phyloP scores from a whole-genome alignment of 2,888 invertebrate species.

The Agrotis puta region DNA sequence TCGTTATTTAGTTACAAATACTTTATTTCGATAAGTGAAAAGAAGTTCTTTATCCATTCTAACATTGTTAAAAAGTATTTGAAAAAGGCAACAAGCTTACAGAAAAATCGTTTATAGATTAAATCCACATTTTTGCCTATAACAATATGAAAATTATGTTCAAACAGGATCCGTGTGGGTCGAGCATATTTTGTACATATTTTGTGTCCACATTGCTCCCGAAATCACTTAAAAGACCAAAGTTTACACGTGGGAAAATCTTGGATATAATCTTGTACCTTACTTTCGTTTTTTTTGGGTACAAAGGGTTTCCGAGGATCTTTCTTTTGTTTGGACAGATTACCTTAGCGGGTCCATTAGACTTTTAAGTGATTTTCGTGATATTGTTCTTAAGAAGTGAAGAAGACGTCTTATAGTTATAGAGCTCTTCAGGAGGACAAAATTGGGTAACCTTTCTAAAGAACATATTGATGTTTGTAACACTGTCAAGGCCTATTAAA shows the following conservation, averaged over 20 bases:
- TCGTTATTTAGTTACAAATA: background rate
- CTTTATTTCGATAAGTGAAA: background rate
- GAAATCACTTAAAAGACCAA: constrained; percentile 41
- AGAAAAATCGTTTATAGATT: constrained; percentile 33
- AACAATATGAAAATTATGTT: constrained; percentile 36
- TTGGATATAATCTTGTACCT: constrained; percentile 53
- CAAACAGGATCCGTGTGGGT: constrained; percentile 43
- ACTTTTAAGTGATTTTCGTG: constrained; percentile 57
- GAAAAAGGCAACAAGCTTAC: background rate
- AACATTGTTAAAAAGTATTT: constrained; percentile 8
- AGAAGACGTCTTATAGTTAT: background rate
- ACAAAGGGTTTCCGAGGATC: constrained; percentile 66
- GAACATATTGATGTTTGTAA: background rate
- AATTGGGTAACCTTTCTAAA: background rate
- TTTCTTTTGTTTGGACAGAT: constrained; percentile 69
- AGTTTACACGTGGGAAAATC: constrained; percentile 34
- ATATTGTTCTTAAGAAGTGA: constrained; percentile 10
- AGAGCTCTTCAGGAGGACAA: background rate
- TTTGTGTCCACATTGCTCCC: constrained; percentile 36
- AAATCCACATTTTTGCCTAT: constrained; percentile 30
- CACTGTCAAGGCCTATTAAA: too few species aligned
- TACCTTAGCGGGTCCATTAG: constrained; percentile 70
- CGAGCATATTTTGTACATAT: constrained; percentile 40
- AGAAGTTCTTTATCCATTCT: background rate
- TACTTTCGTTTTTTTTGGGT: constrained; percentile 58